These are phyloP conservation scores for Leptobrachium leishanense DNA, from an alignment of 2,113 vertebrate species.

Conservation along the genomic window DNA sequence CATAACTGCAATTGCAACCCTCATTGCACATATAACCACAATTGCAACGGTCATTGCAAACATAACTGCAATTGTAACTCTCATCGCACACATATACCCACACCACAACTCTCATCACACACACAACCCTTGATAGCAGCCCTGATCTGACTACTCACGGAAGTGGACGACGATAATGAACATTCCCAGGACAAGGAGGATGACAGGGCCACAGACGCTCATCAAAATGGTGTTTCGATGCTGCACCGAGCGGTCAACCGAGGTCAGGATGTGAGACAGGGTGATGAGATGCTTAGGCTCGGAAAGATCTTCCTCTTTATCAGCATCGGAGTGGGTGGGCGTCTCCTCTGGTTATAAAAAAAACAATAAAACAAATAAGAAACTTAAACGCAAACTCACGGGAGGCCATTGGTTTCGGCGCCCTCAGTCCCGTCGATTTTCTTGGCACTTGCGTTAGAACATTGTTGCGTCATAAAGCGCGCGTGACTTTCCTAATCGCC, in stretches of 20 bases:
- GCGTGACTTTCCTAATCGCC: too few species aligned
- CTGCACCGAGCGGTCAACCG: not conserved
- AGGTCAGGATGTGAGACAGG: constrained; percentile 19
- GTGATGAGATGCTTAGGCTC: constrained; percentile 4
- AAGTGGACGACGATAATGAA: not conserved
- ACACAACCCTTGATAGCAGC: too few species aligned
- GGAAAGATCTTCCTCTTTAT: not conserved
- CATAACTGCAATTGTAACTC: too few species aligned
- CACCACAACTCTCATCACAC: too few species aligned
- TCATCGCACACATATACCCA: too few species aligned
- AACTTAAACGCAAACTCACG: not conserved
- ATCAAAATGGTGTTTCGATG: constrained; percentile 5
- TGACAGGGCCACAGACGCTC: constrained; percentile 1
- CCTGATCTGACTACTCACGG: constrained; percentile 10
- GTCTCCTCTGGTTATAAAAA: not conserved
- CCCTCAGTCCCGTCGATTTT: not conserved
- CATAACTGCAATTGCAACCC: too few species aligned
- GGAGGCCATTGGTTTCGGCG: too few species aligned
- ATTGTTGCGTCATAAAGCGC: too few species aligned
- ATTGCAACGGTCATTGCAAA: too few species aligned
- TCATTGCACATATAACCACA: too few species aligned
- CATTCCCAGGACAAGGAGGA: constrained; percentile 7
- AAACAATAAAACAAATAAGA: not conserved
- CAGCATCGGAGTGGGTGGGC: not conserved
- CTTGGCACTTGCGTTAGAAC: not conserved